Percentiles rank a stretch among this genome's conserved stretches.
Conservation (phyloP, 2,113 vertebrate species). For the Noctilio leporinus region DNA sequence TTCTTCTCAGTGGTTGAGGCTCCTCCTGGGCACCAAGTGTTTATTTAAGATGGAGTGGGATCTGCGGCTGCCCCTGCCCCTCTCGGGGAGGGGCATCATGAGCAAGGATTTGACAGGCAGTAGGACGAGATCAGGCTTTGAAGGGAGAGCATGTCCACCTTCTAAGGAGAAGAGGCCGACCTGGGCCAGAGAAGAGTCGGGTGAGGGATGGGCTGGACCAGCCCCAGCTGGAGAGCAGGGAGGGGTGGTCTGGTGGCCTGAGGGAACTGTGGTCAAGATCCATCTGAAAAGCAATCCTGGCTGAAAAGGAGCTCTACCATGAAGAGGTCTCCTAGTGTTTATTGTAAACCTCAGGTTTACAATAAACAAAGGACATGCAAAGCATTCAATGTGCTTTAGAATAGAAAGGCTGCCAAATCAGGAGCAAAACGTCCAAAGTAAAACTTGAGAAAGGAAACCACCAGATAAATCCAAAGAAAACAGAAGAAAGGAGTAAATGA, state of each 20-base stretch:
- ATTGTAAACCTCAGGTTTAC: too few relatives aligned
- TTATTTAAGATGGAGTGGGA: not conserved
- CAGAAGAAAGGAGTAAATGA: not conserved
- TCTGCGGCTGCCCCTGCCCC: too few relatives aligned
- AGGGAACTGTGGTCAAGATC: not conserved
- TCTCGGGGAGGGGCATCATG: too few relatives aligned
- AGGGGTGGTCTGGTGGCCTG: not conserved
- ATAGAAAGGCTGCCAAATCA: not conserved
- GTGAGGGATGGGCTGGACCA: not conserved
- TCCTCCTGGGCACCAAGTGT: not conserved
- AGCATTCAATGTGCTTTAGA: not conserved
- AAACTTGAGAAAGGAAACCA: not conserved
- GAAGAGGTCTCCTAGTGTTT: too few relatives aligned
- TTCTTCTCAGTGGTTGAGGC: not conserved
- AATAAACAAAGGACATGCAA: not conserved
- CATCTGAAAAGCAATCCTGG: not conserved
- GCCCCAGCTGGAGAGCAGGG: not conserved
- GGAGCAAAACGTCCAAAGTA: not conserved
- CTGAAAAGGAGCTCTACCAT: not conserved
- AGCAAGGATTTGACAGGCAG: not conserved
- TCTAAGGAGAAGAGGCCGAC: not conserved
- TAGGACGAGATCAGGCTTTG: not conserved
- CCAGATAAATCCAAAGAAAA: not conserved
- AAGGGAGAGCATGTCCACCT: fast-evolving
- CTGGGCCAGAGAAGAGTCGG: not conserved